phyloP scores from a whole-genome alignment of 2,797 vertebrate species.

The Dryobates pubescens region DNA sequence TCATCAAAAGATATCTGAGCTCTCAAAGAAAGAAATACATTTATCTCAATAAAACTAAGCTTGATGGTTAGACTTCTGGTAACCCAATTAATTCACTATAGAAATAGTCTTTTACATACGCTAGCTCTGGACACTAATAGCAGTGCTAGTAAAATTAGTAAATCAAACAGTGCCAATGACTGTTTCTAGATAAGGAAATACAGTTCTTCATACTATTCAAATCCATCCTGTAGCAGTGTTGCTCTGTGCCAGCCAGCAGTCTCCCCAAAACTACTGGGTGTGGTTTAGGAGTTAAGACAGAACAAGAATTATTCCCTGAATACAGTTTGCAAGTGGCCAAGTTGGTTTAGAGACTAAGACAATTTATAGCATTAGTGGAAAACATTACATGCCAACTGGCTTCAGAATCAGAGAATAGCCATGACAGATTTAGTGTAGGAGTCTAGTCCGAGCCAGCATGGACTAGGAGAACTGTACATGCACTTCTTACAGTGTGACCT shows the following conservation, averaged over 20 bases:
- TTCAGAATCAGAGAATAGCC: background rate
- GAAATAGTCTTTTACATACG: background rate
- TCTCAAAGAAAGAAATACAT: background rate
- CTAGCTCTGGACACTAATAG: background rate
- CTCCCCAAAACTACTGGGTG: background rate
- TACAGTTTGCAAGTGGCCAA: background rate
- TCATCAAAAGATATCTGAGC: background rate
- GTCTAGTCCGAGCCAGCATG: background rate
- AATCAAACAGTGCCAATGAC: background rate
- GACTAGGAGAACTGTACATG: background rate
- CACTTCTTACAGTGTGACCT: background rate
- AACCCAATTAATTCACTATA: background rate
- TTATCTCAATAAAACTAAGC: background rate
- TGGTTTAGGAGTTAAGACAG: background rate
- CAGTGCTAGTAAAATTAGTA: background rate
- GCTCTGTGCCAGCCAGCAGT: background rate
- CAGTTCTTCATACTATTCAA: background rate
- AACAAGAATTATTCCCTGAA: background rate
- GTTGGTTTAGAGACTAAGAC: background rate
- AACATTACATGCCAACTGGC: background rate
- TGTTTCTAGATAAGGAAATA: background rate
- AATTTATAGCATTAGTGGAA: background rate
- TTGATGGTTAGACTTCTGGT: background rate
- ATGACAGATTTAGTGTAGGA: background rate
- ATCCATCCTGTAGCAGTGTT: background rate